phyloP scores from a whole-genome alignment of 2,113 vertebrate genomes.

The Centrocercus urophasianus region DNA sequence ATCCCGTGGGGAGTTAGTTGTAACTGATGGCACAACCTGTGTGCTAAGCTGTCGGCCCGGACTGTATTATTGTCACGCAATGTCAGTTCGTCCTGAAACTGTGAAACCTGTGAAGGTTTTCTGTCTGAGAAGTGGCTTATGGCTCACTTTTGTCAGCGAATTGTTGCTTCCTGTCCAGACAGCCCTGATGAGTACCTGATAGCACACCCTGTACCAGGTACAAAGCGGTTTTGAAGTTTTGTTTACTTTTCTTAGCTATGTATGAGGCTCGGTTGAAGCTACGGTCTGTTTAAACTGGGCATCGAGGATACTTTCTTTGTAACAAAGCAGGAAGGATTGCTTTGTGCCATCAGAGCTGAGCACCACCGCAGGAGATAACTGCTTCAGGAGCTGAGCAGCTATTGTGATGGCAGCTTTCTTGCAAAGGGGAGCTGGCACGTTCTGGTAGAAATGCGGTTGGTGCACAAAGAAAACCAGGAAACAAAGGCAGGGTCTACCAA shows the following conservation, averaged over 20 bases:
- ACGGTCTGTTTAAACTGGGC: constrained; percentile 38
- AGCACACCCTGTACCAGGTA: not conserved
- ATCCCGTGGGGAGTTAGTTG: not conserved
- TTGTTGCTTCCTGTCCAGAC: not conserved
- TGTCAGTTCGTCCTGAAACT: not conserved
- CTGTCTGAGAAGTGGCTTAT: not conserved
- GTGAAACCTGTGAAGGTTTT: not conserved
- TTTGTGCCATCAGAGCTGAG: not conserved
- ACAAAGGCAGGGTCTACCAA: constrained; percentile 11
- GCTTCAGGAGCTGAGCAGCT: not conserved
- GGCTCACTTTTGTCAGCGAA: not conserved
- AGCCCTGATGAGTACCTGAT: not conserved
- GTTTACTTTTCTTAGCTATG: constrained; percentile 4
- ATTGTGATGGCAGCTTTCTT: not conserved
- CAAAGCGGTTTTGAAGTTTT: not conserved
- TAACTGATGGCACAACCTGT: not conserved
- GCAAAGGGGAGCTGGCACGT: not conserved
- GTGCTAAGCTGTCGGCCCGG: not conserved
- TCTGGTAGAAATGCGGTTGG: constrained; percentile 18
- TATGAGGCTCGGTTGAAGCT: constrained; percentile 22
- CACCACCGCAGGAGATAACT: not conserved
- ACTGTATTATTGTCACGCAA: not conserved
- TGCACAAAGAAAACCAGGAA: not conserved
- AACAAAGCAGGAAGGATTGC: not conserved
- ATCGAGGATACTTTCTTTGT: not conserved